Evolutionary conservation across 2,113 vertebrate species (phyloP), one percentile per base, ranked within the genome.

Genomic region (Lamprologus lemairii): DNA sequence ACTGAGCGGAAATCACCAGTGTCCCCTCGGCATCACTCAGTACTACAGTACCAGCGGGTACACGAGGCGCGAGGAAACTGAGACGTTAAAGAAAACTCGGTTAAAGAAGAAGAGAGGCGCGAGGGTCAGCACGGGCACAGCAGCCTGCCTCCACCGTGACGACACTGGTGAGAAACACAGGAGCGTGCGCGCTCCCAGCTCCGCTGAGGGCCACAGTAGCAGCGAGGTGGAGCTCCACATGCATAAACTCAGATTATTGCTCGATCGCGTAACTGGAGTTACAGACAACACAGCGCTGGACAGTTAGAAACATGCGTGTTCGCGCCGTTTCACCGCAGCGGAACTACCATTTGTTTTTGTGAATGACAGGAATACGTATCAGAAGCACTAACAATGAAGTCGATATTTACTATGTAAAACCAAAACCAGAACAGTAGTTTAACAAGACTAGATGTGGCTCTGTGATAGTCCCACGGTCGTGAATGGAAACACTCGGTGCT

Each of bases 171-270:
- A 53, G 28, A 35, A 54, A 10, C 45, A 47, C 75, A 80, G 17
- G 7, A 53, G 11, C 58, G 21, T 49, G 79, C 85, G 40, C 85
- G 63, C 51, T 33, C 49, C 17, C 78, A 17, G 6, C 19, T 13
- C n/a, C 14, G 84, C 54, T 63, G 16, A 35, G 42, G 19, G 83
- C 37, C 68, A 68, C 60, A 21, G 19, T 37, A 10, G 9, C 57
- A 7, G 33, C 10, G 23, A 75, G 71, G 71, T 75, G 65, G 81
- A 65, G 81, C 81, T 84, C 55, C 23, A 75, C 35, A 63, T 57
- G 55, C 85, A 86, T 79, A 80, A 80, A 82, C 68, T 86, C 28
- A 85, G 87, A 89, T 86, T 89, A 68, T 57, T 54, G 80, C 82
- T 78, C 33, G 23, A 37, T 60, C 54, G 23, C 83, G 87, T 88